Evolutionary conservation across 2,113 vertebrate genomes (phyloP).

Genomic region (Gnathonemus longibarbis): DNA sequence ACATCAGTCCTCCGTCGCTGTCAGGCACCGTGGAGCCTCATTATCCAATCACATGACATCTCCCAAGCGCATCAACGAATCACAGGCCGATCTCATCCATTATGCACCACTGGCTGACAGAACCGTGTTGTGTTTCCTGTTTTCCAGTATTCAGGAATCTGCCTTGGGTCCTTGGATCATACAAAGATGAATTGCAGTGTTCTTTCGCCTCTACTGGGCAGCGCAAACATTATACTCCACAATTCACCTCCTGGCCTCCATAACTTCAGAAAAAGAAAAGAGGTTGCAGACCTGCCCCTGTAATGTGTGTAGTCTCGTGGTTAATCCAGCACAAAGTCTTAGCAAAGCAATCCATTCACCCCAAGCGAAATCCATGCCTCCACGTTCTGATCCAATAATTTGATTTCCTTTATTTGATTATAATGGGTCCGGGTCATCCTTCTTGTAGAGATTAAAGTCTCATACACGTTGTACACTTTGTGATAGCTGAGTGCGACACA

Average conservation of each 20-base stretch:
- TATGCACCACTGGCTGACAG: background rate
- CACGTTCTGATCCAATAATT: background rate
- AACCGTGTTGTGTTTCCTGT: background rate
- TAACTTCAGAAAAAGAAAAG: background rate
- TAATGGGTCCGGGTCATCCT: background rate
- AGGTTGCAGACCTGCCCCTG: background rate
- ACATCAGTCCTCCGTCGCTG: background rate
- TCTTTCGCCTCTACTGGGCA: background rate
- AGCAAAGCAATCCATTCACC: background rate
- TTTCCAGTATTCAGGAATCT: background rate
- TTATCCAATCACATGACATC: background rate
- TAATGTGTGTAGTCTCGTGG: background rate
- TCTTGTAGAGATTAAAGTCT: background rate
- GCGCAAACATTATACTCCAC: background rate
- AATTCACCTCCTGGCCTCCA: background rate
- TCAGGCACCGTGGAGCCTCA: background rate
- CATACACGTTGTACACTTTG: background rate
- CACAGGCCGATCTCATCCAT: background rate
- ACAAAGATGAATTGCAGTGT: background rate
- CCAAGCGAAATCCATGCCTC: background rate
- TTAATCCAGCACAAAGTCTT: background rate
- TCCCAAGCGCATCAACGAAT: background rate
- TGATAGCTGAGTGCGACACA: background rate
- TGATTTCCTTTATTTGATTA: background rate
- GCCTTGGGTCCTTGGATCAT: background rate